Conservation (phyloP, 2,888 invertebrate genomes). For the Yponomeuta cagnagella region DNA sequence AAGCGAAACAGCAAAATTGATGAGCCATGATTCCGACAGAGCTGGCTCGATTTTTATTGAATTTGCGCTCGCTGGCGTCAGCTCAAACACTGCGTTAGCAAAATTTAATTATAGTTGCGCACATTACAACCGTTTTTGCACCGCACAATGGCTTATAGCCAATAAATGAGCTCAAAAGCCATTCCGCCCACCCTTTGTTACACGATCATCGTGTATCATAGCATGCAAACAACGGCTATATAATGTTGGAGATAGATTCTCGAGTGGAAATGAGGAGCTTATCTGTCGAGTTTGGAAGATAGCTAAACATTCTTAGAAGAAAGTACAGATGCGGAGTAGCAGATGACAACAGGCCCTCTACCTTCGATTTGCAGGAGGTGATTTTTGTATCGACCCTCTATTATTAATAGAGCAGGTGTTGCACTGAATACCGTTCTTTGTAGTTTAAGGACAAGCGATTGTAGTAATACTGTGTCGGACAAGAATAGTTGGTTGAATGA, state of each 20-base stretch:
- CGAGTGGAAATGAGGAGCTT: too few relatives aligned
- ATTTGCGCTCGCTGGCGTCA: slow-evolving; percentile 59
- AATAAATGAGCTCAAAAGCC: slow-evolving; percentile 51
- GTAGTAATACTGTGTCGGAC: too few relatives aligned
- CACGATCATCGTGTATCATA: slow-evolving; percentile 7
- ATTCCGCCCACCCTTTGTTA: slow-evolving; percentile 22
- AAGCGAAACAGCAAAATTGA: slow-evolving; percentile 34
- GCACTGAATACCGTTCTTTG: too few relatives aligned
- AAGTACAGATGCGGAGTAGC: too few relatives aligned
- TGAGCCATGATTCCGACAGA: slow-evolving; percentile 36
- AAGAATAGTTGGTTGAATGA: too few relatives aligned
- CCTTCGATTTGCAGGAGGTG: too few relatives aligned
- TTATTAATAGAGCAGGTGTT: too few relatives aligned
- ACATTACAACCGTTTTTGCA: slow-evolving; percentile 69
- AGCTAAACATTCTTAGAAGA: too few relatives aligned
- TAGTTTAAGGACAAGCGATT: too few relatives aligned
- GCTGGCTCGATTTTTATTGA: slow-evolving; percentile 57
- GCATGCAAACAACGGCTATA: not conserved
- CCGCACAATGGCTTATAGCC: slow-evolving; percentile 62
- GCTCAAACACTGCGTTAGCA: slow-evolving; percentile 67
- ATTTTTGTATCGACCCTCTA: too few relatives aligned
- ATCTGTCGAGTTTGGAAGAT: too few relatives aligned
- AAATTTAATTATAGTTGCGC: slow-evolving; percentile 67
- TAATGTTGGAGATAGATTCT: not conserved
- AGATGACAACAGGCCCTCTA: too few relatives aligned